Evolutionary conservation across 2,888 invertebrate species (phyloP).

Genomic region (Macroteleia sp.): DNA sequence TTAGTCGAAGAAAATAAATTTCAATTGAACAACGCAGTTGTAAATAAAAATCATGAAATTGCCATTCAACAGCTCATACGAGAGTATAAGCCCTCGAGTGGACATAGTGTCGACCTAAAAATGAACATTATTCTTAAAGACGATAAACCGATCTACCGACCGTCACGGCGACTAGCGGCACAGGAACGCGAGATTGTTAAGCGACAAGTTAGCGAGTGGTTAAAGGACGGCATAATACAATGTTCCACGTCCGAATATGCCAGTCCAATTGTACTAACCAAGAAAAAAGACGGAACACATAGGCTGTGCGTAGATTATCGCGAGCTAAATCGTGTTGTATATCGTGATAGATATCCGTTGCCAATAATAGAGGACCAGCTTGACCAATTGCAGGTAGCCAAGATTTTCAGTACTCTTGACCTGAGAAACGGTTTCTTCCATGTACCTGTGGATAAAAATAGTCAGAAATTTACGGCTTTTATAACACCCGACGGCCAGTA

Average conservation of each 20-base stretch:
- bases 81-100: background rate
- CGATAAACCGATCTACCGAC: background rate
- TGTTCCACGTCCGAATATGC: background rate
- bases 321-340: background rate
- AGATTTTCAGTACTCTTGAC: background rate
- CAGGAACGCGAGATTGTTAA: background rate
- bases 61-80: background rate
- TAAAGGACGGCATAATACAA: background rate
- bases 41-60: background rate
- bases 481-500: background rate
- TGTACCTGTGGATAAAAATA: background rate
- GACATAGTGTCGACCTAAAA: background rate
- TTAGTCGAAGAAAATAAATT: background rate
- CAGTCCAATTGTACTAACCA: background rate
- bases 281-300: background rate
- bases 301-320: background rate
- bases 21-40: background rate
- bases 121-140: background rate
- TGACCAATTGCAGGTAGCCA: background rate
- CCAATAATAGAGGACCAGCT: background rate
- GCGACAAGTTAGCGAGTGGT: background rate
- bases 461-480: background rate
- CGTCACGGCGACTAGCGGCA: background rate
- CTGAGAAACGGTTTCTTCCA: background rate
- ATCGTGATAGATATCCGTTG: background rate